A percentile compares a stretch with the other conserved stretches of the same genome.
Evolutionary conservation across 2,113 vertebrate genomes (phyloP).

Genomic region (Phylloscopus whistleri): DNA sequence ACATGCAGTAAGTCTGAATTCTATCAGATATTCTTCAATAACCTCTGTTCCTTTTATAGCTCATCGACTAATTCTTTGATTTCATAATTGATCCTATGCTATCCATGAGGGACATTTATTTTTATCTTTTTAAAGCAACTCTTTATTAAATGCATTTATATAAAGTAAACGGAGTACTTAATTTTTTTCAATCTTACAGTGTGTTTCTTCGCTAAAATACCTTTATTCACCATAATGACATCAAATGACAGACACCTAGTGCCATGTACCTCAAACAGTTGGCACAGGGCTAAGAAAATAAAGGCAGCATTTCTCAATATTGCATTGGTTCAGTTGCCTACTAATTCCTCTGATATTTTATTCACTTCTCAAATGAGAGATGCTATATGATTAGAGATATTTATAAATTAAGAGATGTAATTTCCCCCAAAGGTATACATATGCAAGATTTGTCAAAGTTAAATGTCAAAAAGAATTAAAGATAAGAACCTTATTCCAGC

Average conservation of each 20-base stretch:
- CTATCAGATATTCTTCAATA: background rate
- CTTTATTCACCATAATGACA: background rate
- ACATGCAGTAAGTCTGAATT: background rate
- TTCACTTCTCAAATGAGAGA: background rate
- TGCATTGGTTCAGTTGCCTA: background rate
- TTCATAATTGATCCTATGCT: background rate
- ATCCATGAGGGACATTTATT: background rate
- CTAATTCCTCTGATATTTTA: background rate
- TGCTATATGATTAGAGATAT: background rate
- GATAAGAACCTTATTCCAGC: background rate
- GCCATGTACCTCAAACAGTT: background rate
- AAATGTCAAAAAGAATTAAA: conserved; percentile 26
- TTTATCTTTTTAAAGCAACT: background rate
- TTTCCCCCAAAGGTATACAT: background rate
- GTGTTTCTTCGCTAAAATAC: background rate
- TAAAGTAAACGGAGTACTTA: background rate
- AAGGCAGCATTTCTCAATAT: background rate
- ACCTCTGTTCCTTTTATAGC: background rate
- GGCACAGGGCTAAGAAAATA: background rate
- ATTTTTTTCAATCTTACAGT: background rate
- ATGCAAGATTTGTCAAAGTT: background rate
- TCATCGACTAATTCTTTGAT: background rate
- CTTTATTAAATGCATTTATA: background rate
- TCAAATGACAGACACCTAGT: background rate
- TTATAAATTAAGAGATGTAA: background rate